phyloP scores from a whole-genome alignment of 2,888 invertebrate genomes.

The Brachyptera putata region DNA sequence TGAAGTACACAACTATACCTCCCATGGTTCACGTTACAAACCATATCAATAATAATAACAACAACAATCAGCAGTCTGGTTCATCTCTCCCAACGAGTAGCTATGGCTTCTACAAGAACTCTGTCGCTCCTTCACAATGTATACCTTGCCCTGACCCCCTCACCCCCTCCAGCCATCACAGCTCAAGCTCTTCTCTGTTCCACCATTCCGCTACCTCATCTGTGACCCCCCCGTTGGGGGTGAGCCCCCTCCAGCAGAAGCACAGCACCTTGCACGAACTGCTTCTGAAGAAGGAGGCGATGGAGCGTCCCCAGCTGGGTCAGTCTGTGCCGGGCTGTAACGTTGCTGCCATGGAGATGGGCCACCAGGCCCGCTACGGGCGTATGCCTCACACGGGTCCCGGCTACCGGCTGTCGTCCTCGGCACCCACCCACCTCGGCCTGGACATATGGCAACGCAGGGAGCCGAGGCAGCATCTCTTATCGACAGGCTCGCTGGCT shows the following conservation, averaged over 20 bases:
- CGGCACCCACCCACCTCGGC: slow-evolving; percentile 80
- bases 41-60: slow-evolving; percentile 33
- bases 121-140: slow-evolving; percentile 51
- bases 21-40: slow-evolving; percentile 31
- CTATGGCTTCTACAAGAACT: slow-evolving; percentile 41
- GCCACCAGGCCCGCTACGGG: not conserved
- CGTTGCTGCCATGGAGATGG: not conserved
- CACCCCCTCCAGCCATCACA: slow-evolving; percentile 64
- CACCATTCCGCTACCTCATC: slow-evolving; percentile 40
- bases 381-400: slow-evolving; percentile 33
- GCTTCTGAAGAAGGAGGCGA: slow-evolving; percentile 60
- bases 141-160: slow-evolving; percentile 49
- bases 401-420: slow-evolving; percentile 71
- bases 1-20: slow-evolving; percentile 33
- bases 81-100: slow-evolving; percentile 41
- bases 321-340: slow-evolving; percentile 58
- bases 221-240: slow-evolving; percentile 41
- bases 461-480: slow-evolving; percentile 79
- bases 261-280: slow-evolving; percentile 61
- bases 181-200: slow-evolving; percentile 54
- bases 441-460: slow-evolving; percentile 82
- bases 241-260: slow-evolving; percentile 39
- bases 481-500: slow-evolving; percentile 76
- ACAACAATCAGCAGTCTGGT: slow-evolving; percentile 36
- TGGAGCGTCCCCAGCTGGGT: slow-evolving; percentile 54